A percentile compares a stretch with the other conserved stretches of the same genome.
Evolutionary conservation across 2,888 invertebrate species (phyloP).

Genomic region (Schrankia costaestrigalis): DNA sequence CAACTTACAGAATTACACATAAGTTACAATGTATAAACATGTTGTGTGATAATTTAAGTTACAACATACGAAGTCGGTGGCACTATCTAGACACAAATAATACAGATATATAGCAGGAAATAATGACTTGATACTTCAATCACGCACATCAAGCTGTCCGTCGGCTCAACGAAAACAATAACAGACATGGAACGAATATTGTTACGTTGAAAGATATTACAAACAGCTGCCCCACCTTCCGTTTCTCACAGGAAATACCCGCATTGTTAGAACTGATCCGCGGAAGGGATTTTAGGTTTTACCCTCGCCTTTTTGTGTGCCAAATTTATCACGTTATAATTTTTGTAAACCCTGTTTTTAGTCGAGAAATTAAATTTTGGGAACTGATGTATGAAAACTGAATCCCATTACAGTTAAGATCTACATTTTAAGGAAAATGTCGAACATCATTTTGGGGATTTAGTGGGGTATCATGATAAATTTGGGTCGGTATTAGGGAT

Average conservation of each 20-base stretch:
- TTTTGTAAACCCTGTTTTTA: constrained; percentile 25
- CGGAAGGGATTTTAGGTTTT: constrained; percentile 29
- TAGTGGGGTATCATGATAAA: constrained; percentile 15
- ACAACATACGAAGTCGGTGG: too few relatives aligned
- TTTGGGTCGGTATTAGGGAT: constrained; percentile 13
- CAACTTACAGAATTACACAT: too few relatives aligned
- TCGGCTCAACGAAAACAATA: too few relatives aligned
- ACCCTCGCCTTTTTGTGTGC: constrained; percentile 30
- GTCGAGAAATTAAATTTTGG: constrained; percentile 21
- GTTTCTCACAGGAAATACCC: constrained; percentile 39
- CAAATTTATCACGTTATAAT: constrained; percentile 35
- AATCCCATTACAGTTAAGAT: constrained; percentile 18
- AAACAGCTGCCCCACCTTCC: constrained; percentile 43
- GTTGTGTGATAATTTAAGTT: too few relatives aligned
- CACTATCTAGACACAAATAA: too few relatives aligned
- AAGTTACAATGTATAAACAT: too few relatives aligned
- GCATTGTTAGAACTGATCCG: constrained; percentile 41
- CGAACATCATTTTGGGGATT: constrained; percentile 21
- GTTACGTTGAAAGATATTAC: too few relatives aligned
- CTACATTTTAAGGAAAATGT: constrained; percentile 12
- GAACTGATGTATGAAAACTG: constrained; percentile 24
- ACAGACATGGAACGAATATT: too few relatives aligned
- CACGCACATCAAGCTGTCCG: too few relatives aligned
- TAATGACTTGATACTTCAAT: too few relatives aligned
- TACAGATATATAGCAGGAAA: too few relatives aligned